Evolutionary conservation across 2,113 vertebrate genomes (phyloP).

Genomic region (Reinhardtius hippoglossoides): DNA sequence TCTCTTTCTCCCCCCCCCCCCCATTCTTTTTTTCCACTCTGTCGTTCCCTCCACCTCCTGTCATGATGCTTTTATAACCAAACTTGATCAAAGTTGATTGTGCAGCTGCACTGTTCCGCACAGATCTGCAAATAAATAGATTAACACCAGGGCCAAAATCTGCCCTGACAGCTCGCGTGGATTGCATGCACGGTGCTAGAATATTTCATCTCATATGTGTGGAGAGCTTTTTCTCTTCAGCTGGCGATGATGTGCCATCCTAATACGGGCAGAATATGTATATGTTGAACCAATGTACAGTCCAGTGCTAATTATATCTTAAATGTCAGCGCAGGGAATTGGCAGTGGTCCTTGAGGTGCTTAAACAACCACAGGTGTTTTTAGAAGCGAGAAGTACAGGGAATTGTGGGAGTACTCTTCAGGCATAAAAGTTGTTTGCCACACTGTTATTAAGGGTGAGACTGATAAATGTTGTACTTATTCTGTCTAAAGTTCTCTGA

Average conservation of each 20-base stretch:
- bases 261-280: slow-evolving; percentile 2
- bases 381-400: not conserved
- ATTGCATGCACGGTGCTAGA: slow-evolving; percentile 24
- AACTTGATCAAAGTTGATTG: slow-evolving; percentile 72
- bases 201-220: slow-evolving; percentile 33
- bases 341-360: not conserved
- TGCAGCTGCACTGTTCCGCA: slow-evolving; percentile 67
- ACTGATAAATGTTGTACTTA: not conserved
- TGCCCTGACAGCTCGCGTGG: slow-evolving; percentile 37
- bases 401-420: not conserved
- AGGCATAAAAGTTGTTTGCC: not conserved
- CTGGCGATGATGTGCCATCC: not conserved
- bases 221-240: slow-evolving; percentile 16
- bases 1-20: slow-evolving; percentile 40
- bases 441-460: slow-evolving; percentile 1
- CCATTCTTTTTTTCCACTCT: slow-evolving; percentile 34
- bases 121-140: slow-evolving; percentile 74
- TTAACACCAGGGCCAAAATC: slow-evolving; percentile 59
- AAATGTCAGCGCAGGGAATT: not conserved
- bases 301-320: not conserved
- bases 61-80: slow-evolving; percentile 60
- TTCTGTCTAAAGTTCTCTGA: not conserved
- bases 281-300: not conserved
- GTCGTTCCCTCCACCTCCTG: slow-evolving; percentile 59
- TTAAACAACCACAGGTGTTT: not conserved